Evolutionary conservation across 2,888 invertebrate genomes (phyloP).

Genomic region (Lysandra coridon): DNA sequence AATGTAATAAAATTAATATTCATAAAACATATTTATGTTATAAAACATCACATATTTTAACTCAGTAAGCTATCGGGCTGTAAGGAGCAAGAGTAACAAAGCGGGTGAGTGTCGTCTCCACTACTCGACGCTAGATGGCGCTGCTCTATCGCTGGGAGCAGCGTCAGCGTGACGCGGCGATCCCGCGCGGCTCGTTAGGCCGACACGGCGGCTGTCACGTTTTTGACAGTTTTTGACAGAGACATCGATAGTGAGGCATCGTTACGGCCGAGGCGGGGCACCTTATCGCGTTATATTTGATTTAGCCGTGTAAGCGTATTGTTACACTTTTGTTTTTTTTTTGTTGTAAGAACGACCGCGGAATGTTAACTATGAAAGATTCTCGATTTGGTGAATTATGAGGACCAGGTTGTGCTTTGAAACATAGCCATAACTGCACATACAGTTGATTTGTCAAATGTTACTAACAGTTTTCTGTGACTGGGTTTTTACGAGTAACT

Average conservation of each 20-base stretch:
- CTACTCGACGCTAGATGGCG: slow-evolving; percentile 69
- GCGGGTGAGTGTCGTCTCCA: slow-evolving; percentile 33
- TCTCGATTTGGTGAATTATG: slow-evolving; percentile 8
- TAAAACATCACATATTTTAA: no score
- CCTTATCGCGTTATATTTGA: slow-evolving; percentile 64
- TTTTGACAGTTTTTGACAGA: slow-evolving; percentile 79
- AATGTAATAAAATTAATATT: background rate
- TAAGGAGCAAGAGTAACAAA: background rate
- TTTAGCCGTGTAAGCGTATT: slow-evolving; percentile 71
- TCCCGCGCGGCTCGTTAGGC: slow-evolving; percentile 72
- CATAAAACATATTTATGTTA: background rate
- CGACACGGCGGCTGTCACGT: slow-evolving; percentile 76
- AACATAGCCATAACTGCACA: background rate
- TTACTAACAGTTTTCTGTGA: background rate
- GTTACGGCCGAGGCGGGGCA: slow-evolving; percentile 71
- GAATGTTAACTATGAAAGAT: background rate
- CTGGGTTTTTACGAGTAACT: background rate
- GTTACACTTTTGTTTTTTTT: slow-evolving; percentile 59
- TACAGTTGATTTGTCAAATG: background rate
- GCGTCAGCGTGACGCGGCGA: slow-evolving; percentile 54
- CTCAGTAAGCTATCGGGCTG: background rate
- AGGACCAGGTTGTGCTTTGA: background rate
- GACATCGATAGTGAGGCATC: slow-evolving; percentile 71
- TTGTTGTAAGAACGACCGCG: slow-evolving; percentile 36
- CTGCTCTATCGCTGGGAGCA: slow-evolving; percentile 49